These are phyloP conservation scores for Acanthaster planci DNA, from an alignment of 35 echinoderm and acorn worm species.

Conservation along the genomic window DNA sequence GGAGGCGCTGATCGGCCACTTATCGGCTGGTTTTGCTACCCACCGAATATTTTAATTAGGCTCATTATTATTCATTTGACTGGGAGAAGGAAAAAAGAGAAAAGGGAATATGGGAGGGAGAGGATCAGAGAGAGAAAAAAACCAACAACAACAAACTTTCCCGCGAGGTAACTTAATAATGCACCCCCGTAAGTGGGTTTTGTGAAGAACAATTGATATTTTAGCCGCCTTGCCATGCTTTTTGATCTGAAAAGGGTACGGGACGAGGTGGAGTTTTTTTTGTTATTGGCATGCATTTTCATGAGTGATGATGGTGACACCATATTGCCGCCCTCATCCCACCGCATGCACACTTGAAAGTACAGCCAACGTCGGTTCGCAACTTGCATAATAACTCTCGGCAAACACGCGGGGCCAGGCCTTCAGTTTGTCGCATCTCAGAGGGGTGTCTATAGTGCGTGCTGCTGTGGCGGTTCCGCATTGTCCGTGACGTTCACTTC, in stretches of 20 bases:
- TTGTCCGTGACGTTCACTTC: not conserved
- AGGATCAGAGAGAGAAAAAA: not conserved
- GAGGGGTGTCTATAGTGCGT: no score
- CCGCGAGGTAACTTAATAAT: not conserved
- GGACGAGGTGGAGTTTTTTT: not conserved
- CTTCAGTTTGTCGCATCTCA: no score
- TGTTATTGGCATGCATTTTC: conserved; percentile 8
- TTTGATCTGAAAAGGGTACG: not conserved
- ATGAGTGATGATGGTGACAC: conserved; percentile 10
- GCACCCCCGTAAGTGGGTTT: not conserved
- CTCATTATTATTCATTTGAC: conserved; percentile 23
- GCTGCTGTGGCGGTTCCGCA: not conserved
- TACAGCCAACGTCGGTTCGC: conserved; percentile 10
- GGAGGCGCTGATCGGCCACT: conserved; percentile 8
- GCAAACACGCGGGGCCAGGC: not conserved
- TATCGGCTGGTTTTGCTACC: conserved; percentile 4
- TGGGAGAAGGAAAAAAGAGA: not conserved
- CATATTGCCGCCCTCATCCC: not conserved
- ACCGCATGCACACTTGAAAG: conserved; percentile 14
- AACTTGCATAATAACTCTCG: not conserved
- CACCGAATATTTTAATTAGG: conserved; percentile 18
- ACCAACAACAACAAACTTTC: not conserved
- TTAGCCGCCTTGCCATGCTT: conserved; percentile 30
- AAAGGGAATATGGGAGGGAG: no score
- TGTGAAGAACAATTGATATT: conserved; percentile 29